These are phyloP conservation scores for Ceyx melanurus DNA, from an alignment of 2,113 vertebrate genomes.

Conservation along the genomic window DNA sequence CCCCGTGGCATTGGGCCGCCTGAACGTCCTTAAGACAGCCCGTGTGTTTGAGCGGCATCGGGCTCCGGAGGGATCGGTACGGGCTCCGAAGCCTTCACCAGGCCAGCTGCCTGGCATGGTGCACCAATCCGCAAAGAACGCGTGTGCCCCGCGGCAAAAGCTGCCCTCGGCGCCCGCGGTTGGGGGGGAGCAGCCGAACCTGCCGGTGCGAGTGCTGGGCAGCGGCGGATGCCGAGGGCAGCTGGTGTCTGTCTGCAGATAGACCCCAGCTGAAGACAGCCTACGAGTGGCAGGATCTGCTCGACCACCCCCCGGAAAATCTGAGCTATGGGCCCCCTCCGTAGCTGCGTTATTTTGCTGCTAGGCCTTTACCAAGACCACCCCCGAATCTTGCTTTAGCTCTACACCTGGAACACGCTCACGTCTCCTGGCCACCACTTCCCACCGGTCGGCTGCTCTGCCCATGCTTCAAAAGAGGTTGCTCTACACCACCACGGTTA, in stretches of 20 bases:
- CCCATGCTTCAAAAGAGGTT: background rate
- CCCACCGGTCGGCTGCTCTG: background rate
- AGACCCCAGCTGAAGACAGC: no score
- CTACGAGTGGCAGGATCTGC: background rate
- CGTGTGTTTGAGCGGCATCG: rapidly evolving
- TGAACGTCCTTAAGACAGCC: rapidly evolving
- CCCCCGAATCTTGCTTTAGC: background rate
- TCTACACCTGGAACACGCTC: background rate
- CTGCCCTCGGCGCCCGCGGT: rapidly evolving
- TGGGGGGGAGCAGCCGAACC: rapidly evolving
- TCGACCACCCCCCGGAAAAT: no score
- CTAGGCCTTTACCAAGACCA: rapidly evolving
- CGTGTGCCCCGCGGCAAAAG: no score
- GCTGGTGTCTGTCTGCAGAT: rapidly evolving
- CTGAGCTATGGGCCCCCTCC: background rate
- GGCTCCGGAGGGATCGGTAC: rapidly evolving
- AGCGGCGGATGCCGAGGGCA: rapidly evolving
- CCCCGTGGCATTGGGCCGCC: rapidly evolving
- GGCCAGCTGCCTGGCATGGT: rapidly evolving
- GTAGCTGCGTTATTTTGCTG: rapidly evolving
- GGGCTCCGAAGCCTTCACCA: rapidly evolving
- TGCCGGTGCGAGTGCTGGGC: background rate
- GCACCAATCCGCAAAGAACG: rapidly evolving
- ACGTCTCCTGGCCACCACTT: rapidly evolving
- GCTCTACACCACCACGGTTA: rapidly evolving